A percentile compares a stretch with the other conserved stretches of the same genome.
Evolutionary conservation across 2,797 vertebrate species (phyloP).

Genomic region (Sylvilagus floridanus): DNA sequence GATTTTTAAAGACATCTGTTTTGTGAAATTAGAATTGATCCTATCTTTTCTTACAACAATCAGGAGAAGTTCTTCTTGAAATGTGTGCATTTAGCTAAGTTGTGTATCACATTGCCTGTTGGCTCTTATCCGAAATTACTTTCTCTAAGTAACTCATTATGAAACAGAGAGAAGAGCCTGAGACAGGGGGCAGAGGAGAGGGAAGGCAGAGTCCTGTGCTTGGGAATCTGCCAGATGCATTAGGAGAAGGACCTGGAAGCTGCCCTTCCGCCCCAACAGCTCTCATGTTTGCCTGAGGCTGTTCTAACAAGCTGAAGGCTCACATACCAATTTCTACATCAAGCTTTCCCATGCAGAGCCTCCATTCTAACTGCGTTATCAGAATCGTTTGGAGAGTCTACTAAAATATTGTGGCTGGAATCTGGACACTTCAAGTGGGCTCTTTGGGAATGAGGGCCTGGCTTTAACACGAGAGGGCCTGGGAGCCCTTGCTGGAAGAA

Average conservation of each 20-base stretch:
- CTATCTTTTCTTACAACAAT: neutral
- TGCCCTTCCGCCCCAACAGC: neutral
- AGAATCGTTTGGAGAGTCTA: neutral
- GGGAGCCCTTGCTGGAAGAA: neutral
- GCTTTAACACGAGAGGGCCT: neutral
- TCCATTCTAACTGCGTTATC: neutral
- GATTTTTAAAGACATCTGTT: neutral
- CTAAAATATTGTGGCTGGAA: neutral
- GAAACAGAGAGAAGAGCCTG: slow-evolving; percentile 11
- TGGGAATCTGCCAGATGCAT: neutral
- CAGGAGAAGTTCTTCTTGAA: neutral
- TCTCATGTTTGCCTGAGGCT: neutral
- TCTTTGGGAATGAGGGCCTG: neutral
- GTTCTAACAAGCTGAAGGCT: neutral
- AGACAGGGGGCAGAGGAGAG: neutral
- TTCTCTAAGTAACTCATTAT: neutral
- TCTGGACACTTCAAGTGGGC: neutral
- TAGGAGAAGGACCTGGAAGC: neutral
- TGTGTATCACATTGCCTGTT: neutral
- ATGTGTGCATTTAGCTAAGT: slow-evolving; percentile 7
- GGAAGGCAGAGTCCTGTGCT: neutral
- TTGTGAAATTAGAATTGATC: slow-evolving; percentile 24
- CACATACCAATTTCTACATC: neutral
- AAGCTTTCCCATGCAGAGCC: neutral
- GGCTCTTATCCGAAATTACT: neutral